These are phyloP conservation scores for Junonia oenone DNA, from an alignment of 2,888 invertebrate genomes.

Conservation along the genomic window DNA sequence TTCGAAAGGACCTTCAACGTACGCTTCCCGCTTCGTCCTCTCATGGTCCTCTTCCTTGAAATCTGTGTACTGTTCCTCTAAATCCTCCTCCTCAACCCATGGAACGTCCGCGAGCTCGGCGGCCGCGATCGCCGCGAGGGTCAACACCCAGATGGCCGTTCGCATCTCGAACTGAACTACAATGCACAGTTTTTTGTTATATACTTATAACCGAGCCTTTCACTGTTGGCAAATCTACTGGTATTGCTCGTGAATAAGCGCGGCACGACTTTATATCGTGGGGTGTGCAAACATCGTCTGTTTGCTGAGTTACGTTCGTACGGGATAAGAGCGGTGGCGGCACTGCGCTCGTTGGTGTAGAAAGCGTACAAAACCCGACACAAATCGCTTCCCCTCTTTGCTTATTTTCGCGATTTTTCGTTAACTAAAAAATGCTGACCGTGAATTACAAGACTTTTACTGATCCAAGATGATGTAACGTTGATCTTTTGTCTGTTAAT, in stretches of 20 bases:
- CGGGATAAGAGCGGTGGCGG: slow-evolving; percentile 42
- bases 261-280: slow-evolving; percentile 44
- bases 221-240: slow-evolving; percentile 47
- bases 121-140: slow-evolving; percentile 41
- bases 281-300: slow-evolving; percentile 45
- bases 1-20: slow-evolving; percentile 47
- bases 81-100: slow-evolving; percentile 57
- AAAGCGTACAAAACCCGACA: slow-evolving; percentile 59
- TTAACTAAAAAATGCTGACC: slow-evolving; percentile 55
- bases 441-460: slow-evolving; percentile 53
- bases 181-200: slow-evolving; percentile 56
- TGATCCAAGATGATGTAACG: slow-evolving; percentile 32
- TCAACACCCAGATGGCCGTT: slow-evolving; percentile 48
- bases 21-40: slow-evolving; percentile 43
- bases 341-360: slow-evolving; percentile 52
- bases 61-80: slow-evolving; percentile 47
- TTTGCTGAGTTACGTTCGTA: slow-evolving; percentile 42
- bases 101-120: slow-evolving; percentile 51
- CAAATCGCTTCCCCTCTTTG: slow-evolving; percentile 49
- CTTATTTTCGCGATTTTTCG: slow-evolving; percentile 60
- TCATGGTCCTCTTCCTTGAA: slow-evolving; percentile 36
- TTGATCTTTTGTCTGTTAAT: background rate
- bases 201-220: slow-evolving; percentile 54
- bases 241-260: slow-evolving; percentile 41
- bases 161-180: slow-evolving; percentile 56